Evolutionary conservation across 2,888 invertebrate species (phyloP), one percentile per base, ranked within the genome.

Genomic region (Limnephilus marmoratus): DNA sequence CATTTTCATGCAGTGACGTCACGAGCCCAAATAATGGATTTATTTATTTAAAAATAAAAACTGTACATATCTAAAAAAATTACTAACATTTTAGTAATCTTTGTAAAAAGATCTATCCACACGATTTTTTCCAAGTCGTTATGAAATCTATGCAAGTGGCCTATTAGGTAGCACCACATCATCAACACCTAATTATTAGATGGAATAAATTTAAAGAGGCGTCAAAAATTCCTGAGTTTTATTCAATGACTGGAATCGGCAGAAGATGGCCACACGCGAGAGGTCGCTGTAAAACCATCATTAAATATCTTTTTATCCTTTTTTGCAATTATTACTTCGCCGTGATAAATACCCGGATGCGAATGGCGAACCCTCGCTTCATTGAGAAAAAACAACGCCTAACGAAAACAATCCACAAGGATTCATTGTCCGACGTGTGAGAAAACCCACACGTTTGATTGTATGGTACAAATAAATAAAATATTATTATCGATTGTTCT

Each of bases 251-350:
- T 31, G 31, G 31, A 37, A 37, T 37, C 18, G 88, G 41, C 18
- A n/a, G 5, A 81, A 11, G 53, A 41, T 45, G 86, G 81, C 91
- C 91, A 81, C 91, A 91, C 91, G 86, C 91, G 91, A 89, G 88
- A 24, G 80, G 81, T 89, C 80, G n/a, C 88, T 86, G 41, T 85
- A 83, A 90, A 90, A 85, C 90, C 85, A 91, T 87, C 85, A 91
- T 81, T 81, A 86, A 68, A 90, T 80, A 81, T 91, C 87, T 91
- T 91, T 91, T 91, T 31, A 81, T 34, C n/a, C 85, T 24, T 85
- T 85, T 68, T 45, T 29, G 49, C 49, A 86, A 86, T 86, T 86
- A 86, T 86, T 24, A 86, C 13, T 86, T 45, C 29, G 85, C 45
- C n/a, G 41, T 37, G 83, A 86, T n/a, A 86, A 41, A 29, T 12